phyloP scores from a whole-genome alignment of 2,113 vertebrate genomes.

The Cervus canadensis region DNA sequence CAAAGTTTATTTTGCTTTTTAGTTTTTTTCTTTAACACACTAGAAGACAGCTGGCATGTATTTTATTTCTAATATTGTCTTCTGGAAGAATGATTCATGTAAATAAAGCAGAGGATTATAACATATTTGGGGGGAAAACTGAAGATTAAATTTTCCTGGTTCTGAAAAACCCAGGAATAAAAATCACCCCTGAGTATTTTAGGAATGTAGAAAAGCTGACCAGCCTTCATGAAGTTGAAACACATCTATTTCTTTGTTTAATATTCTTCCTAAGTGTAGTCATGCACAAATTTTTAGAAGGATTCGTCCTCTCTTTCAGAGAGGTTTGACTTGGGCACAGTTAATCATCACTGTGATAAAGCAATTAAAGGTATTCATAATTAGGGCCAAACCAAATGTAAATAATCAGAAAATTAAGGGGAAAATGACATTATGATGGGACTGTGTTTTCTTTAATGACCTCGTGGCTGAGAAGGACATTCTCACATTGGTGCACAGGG shows the following conservation, averaged over 20 bases:
- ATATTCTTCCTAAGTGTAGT: neutral
- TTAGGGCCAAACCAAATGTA: constrained; percentile 68
- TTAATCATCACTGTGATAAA: constrained; percentile 70
- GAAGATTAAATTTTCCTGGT: neutral
- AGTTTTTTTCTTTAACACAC: neutral
- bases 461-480: constrained; percentile 45
- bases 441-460: constrained; percentile 48
- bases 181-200: neutral
- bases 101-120: constrained; percentile 47
- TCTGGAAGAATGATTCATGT: constrained; percentile 51
- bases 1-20: constrained; percentile 24
- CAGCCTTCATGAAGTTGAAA: neutral
- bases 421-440: constrained; percentile 64
- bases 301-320: constrained; percentile 46
- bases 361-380: constrained; percentile 73
- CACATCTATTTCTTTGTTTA: neutral
- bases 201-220: neutral
- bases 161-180: neutral
- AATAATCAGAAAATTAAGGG: constrained; percentile 71
- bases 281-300: constrained; percentile 12
- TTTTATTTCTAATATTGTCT: constrained; percentile 53
- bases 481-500: neutral
- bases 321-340: constrained; percentile 57
- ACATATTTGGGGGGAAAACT: neutral
- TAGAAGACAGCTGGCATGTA: constrained; percentile 39